Evolutionary conservation across 2,888 invertebrate genomes (phyloP), one percentile per base, ranked within the genome.

Genomic region (Tupiocoris notatus): DNA sequence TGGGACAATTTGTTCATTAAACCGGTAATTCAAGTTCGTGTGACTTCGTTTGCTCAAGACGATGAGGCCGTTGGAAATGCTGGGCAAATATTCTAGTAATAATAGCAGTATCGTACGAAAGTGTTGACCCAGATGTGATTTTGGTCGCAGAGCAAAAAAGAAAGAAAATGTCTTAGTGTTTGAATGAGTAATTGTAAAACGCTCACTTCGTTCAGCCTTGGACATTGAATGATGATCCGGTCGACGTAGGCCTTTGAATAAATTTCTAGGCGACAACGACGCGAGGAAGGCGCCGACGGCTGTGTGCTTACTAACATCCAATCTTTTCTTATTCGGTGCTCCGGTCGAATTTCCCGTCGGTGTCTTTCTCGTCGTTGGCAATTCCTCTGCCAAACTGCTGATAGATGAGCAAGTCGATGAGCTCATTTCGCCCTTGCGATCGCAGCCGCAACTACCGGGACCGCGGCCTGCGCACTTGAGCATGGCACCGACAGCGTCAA

Each of bases 191-290:
- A n/a, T n/a, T n/a, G n/a, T n/a, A n/a, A 61, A 61, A 16, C 61
- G 9, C 89, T 90, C 84, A 92, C 92, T 91, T 86, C 91, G 87
- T 85, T 91, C 91, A 76, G 91, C 89, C 83, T 90, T 91, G 21
- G 91, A 90, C 90, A 91, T 91, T 85, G 90, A 67, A 63, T 78
- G 76, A 12, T 77, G 57, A 17, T 90, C 89, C 80, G 89, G 88
- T 80, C 86, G 84, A 78, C 89, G 87, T 87, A 90, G 90, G 82
- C 90, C 89, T 81, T 87, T 88, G 80, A 90, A 86, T 82, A 91
- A 88, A 80, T 84, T 86, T 83, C 87, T 84, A 0, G 89, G 89
- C 81, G 89, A 87, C 81, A 89, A 82, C 54, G 87, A 86, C 78
- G 86, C 86, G 81, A 88, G 85, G 17, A 86, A 86, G 20, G 80